Evolutionary conservation across 2,888 invertebrate genomes (phyloP), one percentile per base, ranked within the genome.

Genomic region (Fragum sueziense): DNA sequence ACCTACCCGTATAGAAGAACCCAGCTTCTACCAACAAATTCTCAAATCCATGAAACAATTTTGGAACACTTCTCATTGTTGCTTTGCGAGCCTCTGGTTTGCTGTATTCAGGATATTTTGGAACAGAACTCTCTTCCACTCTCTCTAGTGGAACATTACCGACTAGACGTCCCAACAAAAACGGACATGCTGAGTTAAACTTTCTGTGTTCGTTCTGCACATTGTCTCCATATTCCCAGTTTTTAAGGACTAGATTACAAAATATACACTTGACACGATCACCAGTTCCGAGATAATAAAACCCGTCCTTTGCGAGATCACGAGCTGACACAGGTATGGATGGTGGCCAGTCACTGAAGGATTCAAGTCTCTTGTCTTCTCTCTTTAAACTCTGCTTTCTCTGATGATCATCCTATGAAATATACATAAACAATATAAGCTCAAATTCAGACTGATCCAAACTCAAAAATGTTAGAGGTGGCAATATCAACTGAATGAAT

Each of bases 251-350:
- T 11, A 85, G 73, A 33, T 85, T 85, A 76, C 86, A 86, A 65
- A 85, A 86, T 22, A 79, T 75, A 72, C 86, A 86, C 65, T 82
- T 83, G 3, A 81, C 85, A 73, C 74, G 76, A 65, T 86, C 86
- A 0, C 80, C 80, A 11, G 74, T 71, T 34, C 76, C 74, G 17
- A 86, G 65, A 59, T 77, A 85, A 70, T 78, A 85, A 57, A 86
- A 86, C 20, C 86, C 86, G 57, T 83, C 79, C 62, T 65, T 71
- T 9, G 86, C 86, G 3, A 86, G 68, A 34, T 83, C 83, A n/a
- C 76, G 70, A 41, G 81, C 79, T 11, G 27, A 41, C 22, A 86
- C 85, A 11, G 81, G 80, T 33, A 74, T 47, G 25, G 79, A 71
- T 11, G 25, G 54, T 14, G 83, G 83, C 84, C 84, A 86, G 29